A percentile compares a stretch with the other conserved stretches of the same genome.
Conservation (phyloP, 2,888 invertebrate genomes). For the Elysia crispata region DNA sequence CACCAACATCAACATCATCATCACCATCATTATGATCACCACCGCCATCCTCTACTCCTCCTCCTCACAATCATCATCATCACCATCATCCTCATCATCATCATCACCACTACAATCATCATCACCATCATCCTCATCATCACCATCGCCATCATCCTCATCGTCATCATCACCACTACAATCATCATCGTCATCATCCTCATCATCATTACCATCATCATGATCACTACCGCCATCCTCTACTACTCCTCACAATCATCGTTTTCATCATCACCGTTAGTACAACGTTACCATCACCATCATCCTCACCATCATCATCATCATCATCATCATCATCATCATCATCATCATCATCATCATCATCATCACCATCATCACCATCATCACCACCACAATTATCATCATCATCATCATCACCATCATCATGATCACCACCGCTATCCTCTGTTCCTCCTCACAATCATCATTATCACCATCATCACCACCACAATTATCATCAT, state of each 20-base stretch:
- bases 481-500: slow-evolving; percentile 45
- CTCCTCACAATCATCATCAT: too few relatives aligned
- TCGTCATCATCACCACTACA: too few relatives aligned
- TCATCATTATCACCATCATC: slow-evolving; percentile 36
- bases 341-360: background rate
- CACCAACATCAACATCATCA: too few relatives aligned
- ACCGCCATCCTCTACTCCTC: too few relatives aligned
- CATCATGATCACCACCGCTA: background rate
- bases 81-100: too few relatives aligned
- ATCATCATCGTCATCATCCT: background rate
- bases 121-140: background rate
- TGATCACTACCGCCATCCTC: background rate
- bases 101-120: background rate
- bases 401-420: slow-evolving; percentile 12
- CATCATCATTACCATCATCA: too few relatives aligned
- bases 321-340: too few relatives aligned
- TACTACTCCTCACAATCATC: background rate
- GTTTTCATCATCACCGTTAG: background rate
- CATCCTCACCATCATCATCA: background rate
- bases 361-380: background rate
- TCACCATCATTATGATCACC: too few relatives aligned
- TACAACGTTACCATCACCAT: too few relatives aligned
- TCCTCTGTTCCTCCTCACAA: background rate
- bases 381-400: background rate
- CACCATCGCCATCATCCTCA: too few relatives aligned